Evolutionary conservation across 37 sponge, comb jelly and placozoan species (phyloP).

Genomic region (Axinella damicornis): DNA sequence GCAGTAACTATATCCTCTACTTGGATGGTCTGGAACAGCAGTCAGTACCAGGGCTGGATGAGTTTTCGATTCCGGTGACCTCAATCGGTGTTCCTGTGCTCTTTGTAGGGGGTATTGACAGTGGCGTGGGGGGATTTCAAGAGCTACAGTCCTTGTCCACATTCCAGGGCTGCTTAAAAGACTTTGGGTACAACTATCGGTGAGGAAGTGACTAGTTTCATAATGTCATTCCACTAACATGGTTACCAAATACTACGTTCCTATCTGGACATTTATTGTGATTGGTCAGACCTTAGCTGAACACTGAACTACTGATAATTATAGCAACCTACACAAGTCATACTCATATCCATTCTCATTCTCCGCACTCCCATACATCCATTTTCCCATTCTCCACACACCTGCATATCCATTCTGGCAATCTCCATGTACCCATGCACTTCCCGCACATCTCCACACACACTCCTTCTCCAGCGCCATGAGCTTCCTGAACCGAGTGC

Average conservation of each 20-base stretch:
- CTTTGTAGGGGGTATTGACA: conserved; percentile 16
- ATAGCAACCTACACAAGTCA: too few species aligned
- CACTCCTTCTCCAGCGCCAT: conserved; percentile 18
- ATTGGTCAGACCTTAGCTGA: too few species aligned
- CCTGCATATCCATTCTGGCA: too few species aligned
- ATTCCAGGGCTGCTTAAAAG: conserved; percentile 49
- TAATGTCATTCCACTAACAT: too few species aligned
- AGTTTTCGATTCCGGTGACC: too few species aligned
- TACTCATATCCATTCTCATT: too few species aligned
- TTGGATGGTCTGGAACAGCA: conserved; percentile 17
- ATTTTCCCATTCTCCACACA: too few species aligned
- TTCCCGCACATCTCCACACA: not conserved
- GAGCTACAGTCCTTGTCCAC: not conserved
- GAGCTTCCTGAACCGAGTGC: conserved; percentile 28
- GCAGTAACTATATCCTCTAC: conserved; percentile 5
- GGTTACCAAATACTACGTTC: too few species aligned
- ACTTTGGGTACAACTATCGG: conserved; percentile 30
- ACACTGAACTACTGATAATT: too few species aligned
- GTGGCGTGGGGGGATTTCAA: not conserved
- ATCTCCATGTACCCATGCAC: not conserved
- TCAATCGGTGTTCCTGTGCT: not conserved
- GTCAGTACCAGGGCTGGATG: not conserved
- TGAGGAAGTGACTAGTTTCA: not conserved
- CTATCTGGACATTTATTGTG: too few species aligned
- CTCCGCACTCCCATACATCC: too few species aligned